phyloP scores from a whole-genome alignment of 2,888 invertebrate species.

The Arenicola marina region DNA sequence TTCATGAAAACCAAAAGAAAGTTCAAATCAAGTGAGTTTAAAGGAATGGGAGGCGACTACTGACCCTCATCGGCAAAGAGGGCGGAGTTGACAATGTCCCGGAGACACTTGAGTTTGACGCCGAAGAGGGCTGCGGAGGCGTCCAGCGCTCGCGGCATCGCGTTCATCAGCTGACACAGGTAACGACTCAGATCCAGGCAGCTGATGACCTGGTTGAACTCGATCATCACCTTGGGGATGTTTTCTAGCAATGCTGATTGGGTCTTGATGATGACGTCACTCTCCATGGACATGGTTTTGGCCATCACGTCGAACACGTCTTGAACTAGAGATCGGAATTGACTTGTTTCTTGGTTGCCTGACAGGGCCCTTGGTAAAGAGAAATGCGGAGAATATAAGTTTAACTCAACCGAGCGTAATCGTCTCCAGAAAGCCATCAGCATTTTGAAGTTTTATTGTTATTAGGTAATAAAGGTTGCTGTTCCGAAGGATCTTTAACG shows the following conservation, averaged over 20 bases:
- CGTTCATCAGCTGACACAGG: slow-evolving; percentile 68
- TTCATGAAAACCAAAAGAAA: background rate
- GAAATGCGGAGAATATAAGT: no score
- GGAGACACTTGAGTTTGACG: slow-evolving; percentile 81
- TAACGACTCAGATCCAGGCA: slow-evolving; percentile 53
- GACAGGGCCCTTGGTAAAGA: no score
- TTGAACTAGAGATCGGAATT: background rate
- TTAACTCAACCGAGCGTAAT: no score
- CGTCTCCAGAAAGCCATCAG: no score
- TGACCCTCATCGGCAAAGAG: slow-evolving; percentile 75
- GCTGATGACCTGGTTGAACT: slow-evolving; percentile 67
- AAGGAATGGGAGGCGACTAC: slow-evolving; percentile 3
- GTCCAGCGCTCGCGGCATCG: slow-evolving; percentile 64
- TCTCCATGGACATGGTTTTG: slow-evolving; percentile 35
- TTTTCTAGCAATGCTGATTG: slow-evolving; percentile 81
- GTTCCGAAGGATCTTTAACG: no score
- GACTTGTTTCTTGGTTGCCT: no score
- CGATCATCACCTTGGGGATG: slow-evolving; percentile 82
- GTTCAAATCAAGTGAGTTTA: background rate
- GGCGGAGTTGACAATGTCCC: slow-evolving; percentile 76
- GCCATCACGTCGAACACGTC: slow-evolving; percentile 41
- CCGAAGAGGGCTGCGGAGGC: background rate
- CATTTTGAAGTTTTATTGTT: no score
- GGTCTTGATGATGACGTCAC: slow-evolving; percentile 35
- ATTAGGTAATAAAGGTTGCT: no score